These are phyloP conservation scores for Drosophila meridiana DNA, from an alignment of 2,888 invertebrate species.

Conservation along the genomic window DNA sequence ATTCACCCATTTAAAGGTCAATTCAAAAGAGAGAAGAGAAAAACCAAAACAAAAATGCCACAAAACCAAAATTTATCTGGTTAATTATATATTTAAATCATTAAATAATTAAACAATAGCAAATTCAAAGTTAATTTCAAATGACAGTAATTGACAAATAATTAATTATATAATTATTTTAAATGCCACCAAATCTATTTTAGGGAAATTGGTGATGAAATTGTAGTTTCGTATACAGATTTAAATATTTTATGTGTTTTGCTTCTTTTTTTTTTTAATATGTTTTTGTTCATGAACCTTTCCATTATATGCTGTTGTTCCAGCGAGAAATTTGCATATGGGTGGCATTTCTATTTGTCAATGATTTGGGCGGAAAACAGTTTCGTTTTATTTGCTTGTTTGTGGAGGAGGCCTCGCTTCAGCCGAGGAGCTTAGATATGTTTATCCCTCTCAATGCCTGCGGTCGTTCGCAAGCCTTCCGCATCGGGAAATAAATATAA, in stretches of 20 bases:
- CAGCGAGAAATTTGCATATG: slow-evolving; percentile 35
- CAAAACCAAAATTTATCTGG: slow-evolving; percentile 1
- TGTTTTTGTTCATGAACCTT: slow-evolving; percentile 1
- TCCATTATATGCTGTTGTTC: neutral
- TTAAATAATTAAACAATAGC: slow-evolving; percentile 6
- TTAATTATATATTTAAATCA: slow-evolving; percentile 28
- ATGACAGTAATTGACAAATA: slow-evolving; percentile 6
- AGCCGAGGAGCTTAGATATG: neutral
- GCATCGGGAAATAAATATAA: slow-evolving; percentile 40
- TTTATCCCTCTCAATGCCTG: slow-evolving; percentile 26
- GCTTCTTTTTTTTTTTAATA: neutral
- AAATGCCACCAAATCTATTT: slow-evolving; percentile 9
- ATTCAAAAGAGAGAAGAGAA: neutral
- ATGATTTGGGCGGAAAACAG: slow-evolving; percentile 33
- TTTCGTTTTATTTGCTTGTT: slow-evolving; percentile 26
- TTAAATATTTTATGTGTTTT: slow-evolving; percentile 6
- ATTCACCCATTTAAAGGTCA: slow-evolving; percentile 33
- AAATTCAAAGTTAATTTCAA: slow-evolving; percentile 6
- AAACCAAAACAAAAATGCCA: neutral
- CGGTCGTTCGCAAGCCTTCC: slow-evolving; percentile 12
- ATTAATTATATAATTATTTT: slow-evolving; percentile 17
- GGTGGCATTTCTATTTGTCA: slow-evolving; percentile 38
- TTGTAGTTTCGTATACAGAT: slow-evolving; percentile 9
- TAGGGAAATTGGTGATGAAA: slow-evolving; percentile 2
- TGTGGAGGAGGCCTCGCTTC: slow-evolving; percentile 8